Evolutionary conservation across 2,113 vertebrate species (phyloP), one percentile per base, ranked within the genome.

Genomic region (Oncorhynchus kisutch): DNA sequence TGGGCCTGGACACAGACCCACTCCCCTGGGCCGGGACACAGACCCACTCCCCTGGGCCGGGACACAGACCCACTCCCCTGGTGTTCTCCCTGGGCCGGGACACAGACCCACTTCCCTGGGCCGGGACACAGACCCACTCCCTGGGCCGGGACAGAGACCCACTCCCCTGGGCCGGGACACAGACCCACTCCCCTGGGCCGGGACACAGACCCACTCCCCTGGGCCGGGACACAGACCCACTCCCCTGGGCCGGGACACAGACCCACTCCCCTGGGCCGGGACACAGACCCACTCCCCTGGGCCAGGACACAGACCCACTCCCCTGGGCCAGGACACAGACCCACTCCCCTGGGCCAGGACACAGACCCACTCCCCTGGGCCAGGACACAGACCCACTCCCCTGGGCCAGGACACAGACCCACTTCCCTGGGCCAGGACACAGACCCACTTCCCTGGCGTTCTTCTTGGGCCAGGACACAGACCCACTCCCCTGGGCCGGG

Each of bases 261-360:
- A 34, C 31, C 31, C 31, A 34, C 31, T 34, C 31, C 31, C 31
- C 31, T 34, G 31, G 31, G 31, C 31, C 31, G 1, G 31, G 31
- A 34, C 6, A 34, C 31, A 34, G 31, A 34, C 31, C 5, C 31
- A 7, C 31, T 7, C 31, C 29, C 82, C 76, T 69, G 78, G 78
- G 81, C 79, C 67, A 3, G 18, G 49, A 57, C 49, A 59, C 70
- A 20, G 31, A 34, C 31, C 31, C 31, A 34, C 31, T 34, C 31
- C 31, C 82, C 76, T 27, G 25, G 25, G 81, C 79, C 64, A 16
- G 18, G 48, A 57, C 49, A 57, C 70, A 11, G 29, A 31, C 29
- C 29, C 29, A 5, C 29, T 31, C 29, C 31, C 82, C 76, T 69
- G 78, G 78, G 81, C 79, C 67, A 5, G 18, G 49, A 57, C 51